phyloP scores from a whole-genome alignment of 2,113 vertebrate genomes.

The Catharus fuscescens region DNA sequence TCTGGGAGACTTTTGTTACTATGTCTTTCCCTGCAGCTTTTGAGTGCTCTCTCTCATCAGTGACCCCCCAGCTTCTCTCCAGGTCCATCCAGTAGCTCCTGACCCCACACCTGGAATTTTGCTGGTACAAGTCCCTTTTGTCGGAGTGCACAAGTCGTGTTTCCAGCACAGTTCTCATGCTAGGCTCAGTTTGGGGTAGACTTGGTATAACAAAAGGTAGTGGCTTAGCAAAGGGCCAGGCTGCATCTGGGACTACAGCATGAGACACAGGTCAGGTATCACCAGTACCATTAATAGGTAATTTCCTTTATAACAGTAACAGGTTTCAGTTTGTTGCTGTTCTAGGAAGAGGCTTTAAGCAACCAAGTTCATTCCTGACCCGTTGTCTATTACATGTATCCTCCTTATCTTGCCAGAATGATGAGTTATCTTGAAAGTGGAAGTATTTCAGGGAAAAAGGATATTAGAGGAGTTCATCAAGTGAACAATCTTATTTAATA shows the following conservation, averaged over 20 bases:
- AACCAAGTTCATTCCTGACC: neutral
- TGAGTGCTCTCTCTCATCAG: neutral
- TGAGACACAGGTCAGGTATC: neutral
- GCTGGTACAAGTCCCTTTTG: neutral
- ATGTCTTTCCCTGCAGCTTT: neutral
- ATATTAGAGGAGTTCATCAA: slow-evolving; percentile 52
- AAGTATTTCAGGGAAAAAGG: slow-evolving; percentile 37
- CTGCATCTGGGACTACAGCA: neutral
- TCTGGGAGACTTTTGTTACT: neutral
- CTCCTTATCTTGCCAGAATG: neutral
- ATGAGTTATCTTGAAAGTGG: slow-evolving; percentile 7
- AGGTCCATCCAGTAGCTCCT: neutral
- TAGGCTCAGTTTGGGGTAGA: neutral
- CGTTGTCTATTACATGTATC: neutral
- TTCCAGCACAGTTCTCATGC: neutral
- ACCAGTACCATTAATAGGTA: neutral
- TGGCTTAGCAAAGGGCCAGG: neutral
- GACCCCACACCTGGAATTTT: neutral
- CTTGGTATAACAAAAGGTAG: neutral
- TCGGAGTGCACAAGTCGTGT: neutral
- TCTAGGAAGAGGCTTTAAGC: neutral
- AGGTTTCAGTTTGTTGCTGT: neutral
- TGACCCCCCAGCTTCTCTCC: neutral
- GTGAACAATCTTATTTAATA: slow-evolving; percentile 56
- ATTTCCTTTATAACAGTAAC: neutral